Evolutionary conservation across 64 coral and sea anemone species (phyloP), one percentile per base, ranked within the genome.

Genomic region (Montipora foliosa): DNA sequence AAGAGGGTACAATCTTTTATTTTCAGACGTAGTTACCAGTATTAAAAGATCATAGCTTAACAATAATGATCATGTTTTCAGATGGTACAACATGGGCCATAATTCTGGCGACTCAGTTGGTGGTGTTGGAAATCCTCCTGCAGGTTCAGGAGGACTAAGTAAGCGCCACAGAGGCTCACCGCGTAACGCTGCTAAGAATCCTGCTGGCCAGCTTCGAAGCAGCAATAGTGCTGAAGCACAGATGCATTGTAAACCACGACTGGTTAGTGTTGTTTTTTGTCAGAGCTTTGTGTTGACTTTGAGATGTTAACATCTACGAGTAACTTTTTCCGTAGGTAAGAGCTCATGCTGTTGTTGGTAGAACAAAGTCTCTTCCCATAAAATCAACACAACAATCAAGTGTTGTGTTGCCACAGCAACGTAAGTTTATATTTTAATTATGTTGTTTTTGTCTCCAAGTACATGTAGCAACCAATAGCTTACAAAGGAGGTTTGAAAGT

Each of bases 151-250:
- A 49, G 93, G 64, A 55, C 72, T 83, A 47, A 67, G 77, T 15
- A 88, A 91, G 45, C 95, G 93, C 58, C 93, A 94, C 6, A 84
- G 95, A 69, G 78, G 81, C 58, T 88, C 79, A 20, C 89, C 89
- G 57, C 92, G 95, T 45, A 70, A 80, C 19, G 11, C 87, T 77
- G 94, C 59, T 79, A 97, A 97, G 80, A 90, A 93, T 5, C 77
- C 89, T 92, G 92, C 92, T 92, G 93, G 89, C 67, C 95, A 97
- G 85, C 89, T 96, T 71, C 90, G 95, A 94, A 97, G 92, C 76
- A 97, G 95, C 81, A 97, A 94, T 70, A 97, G 95, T 89, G 91
- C 95, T 67, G 95, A 97, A 17, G 21, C 91, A 68, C 95, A 97
- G 53, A 92, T 72, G 17, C 89, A 91, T 25, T 81, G 74, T 75